A percentile compares a stretch with the other conserved stretches of the same genome.
Evolutionary conservation across 2,888 invertebrate genomes (phyloP).

Genomic region (Mylabris sibirica): DNA sequence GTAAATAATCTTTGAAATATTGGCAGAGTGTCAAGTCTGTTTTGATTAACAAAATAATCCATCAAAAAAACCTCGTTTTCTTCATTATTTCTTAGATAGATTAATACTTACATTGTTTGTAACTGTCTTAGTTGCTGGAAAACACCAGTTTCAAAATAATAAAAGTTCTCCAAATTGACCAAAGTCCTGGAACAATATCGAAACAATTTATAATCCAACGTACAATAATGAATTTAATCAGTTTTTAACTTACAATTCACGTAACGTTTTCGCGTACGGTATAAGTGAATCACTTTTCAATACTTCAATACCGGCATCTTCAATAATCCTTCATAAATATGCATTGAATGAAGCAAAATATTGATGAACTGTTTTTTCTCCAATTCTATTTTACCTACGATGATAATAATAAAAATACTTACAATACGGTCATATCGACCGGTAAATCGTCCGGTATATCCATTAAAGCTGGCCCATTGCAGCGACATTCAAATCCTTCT

Average conservation of each 20-base stretch:
- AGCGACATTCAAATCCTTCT: slow-evolving; percentile 49
- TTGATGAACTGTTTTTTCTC: too few species aligned
- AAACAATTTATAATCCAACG: slow-evolving; percentile 12
- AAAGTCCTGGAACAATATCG: slow-evolving; percentile 50
- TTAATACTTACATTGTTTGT: slow-evolving; percentile 55
- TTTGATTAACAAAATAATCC: background rate
- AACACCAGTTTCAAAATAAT: slow-evolving; percentile 56
- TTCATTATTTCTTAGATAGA: too few species aligned
- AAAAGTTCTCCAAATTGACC: slow-evolving; percentile 55
- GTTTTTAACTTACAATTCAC: slow-evolving; percentile 60
- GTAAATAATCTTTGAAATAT: background rate
- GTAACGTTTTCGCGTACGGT: slow-evolving; percentile 52
- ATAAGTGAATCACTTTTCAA: slow-evolving; percentile 54
- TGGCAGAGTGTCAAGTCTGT: background rate
- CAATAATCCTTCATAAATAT: slow-evolving; percentile 49
- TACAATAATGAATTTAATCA: too few species aligned
- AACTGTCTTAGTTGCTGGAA: slow-evolving; percentile 53
- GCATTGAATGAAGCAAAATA: slow-evolving; percentile 27
- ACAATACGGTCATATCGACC: slow-evolving; percentile 49
- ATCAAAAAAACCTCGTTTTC: background rate
- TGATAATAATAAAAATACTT: slow-evolving; percentile 40
- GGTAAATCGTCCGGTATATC: slow-evolving; percentile 53
- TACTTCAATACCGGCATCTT: slow-evolving; percentile 57
- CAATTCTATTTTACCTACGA: too few species aligned
- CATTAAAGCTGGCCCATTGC: slow-evolving; percentile 50